These are phyloP conservation scores for Orgyia antiqua DNA, from an alignment of 2,888 invertebrate species.

Conservation along the genomic window DNA sequence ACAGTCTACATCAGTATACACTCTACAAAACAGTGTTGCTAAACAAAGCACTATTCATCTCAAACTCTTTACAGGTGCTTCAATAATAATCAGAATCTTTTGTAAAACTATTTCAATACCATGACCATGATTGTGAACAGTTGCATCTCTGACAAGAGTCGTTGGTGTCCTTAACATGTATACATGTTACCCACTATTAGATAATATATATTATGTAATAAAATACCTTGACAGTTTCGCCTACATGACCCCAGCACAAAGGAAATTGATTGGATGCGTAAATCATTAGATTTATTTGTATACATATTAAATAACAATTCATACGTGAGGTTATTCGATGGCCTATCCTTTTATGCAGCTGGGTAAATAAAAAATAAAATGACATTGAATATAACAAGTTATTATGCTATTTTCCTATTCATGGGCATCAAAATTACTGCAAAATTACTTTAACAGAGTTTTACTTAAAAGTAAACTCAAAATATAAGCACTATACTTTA, in stretches of 20 bases:
- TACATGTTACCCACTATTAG: constrained; percentile 13
- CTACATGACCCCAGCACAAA: constrained; percentile 16
- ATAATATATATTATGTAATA: constrained; percentile 25
- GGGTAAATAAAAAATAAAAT: constrained; percentile 3
- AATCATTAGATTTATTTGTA: constrained; percentile 14
- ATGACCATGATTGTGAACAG: constrained; percentile 12
- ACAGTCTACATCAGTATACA: too few relatives aligned
- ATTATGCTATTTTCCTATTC: too few relatives aligned
- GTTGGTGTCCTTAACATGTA: constrained; percentile 30
- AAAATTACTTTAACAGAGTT: too few relatives aligned
- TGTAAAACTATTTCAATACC: too few relatives aligned
- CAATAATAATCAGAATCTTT: too few relatives aligned
- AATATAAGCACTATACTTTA: too few relatives aligned
- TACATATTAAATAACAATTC: constrained; percentile 8
- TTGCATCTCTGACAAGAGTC: constrained; percentile 21
- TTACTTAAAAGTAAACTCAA: too few relatives aligned
- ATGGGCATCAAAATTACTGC: too few relatives aligned
- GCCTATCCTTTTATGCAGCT: not conserved
- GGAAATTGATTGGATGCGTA: constrained; percentile 16
- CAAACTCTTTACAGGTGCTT: too few relatives aligned
- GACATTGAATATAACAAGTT: constrained; percentile 14
- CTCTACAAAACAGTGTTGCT: too few relatives aligned
- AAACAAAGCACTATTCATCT: too few relatives aligned
- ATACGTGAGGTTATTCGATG: not conserved
- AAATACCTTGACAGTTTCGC: constrained; percentile 23